Evolutionary conservation across 64 coral and sea anemone species (phyloP).

Genomic region (Pachyseris speciosa): DNA sequence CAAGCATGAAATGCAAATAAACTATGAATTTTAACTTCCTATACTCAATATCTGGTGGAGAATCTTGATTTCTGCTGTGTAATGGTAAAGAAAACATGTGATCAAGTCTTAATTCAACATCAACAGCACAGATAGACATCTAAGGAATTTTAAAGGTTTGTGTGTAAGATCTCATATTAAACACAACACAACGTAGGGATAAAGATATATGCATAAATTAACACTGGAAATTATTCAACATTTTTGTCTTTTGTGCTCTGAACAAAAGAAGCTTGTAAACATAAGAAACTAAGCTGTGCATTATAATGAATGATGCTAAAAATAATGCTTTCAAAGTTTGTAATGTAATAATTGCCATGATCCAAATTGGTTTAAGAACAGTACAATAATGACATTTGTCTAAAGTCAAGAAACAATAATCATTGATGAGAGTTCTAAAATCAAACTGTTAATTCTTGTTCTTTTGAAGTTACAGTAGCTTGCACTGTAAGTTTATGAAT

Average conservation of each 20-base stretch:
- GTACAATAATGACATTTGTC: no score
- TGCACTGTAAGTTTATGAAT: no score
- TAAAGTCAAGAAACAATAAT: no score
- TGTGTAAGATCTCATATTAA: background rate
- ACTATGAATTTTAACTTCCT: background rate
- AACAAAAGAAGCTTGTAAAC: background rate
- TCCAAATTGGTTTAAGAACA: no score
- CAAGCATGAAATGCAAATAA: conserved; percentile 30
- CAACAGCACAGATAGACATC: no score
- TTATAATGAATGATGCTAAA: background rate
- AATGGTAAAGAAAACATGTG: background rate
- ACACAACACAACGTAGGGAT: background rate
- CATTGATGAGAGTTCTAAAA: no score
- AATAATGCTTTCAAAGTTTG: background rate
- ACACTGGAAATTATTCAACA: background rate
- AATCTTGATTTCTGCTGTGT: background rate
- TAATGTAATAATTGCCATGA: no score
- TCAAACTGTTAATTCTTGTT: no score
- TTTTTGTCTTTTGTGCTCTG: background rate
- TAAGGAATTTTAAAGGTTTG: no score
- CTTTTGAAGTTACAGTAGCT: no score
- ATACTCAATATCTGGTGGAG: background rate
- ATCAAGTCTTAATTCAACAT: background rate
- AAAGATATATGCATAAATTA: conserved; percentile 25
- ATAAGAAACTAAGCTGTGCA: background rate